Percentiles rank a stretch among this genome's conserved stretches.
Conservation (phyloP, 2,888 invertebrate species). For the Anthrax anthrax region DNA sequence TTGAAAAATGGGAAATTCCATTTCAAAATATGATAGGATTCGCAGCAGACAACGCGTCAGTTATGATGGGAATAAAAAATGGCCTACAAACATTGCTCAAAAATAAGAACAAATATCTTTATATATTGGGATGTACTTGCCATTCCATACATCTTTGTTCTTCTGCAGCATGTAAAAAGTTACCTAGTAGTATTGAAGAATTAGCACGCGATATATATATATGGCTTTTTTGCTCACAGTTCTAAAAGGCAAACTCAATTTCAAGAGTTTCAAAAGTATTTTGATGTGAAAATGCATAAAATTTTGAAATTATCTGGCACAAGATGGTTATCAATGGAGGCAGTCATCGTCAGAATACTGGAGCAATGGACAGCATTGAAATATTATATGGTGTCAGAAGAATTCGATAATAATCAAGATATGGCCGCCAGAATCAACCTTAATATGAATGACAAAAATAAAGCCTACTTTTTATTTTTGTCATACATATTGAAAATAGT, state of each 20-base stretch:
- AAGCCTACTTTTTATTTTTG: neutral
- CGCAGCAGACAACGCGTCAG: too few species aligned
- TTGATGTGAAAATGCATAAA: constrained; percentile 17
- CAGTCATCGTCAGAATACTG: constrained; percentile 10
- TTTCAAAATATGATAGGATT: too few species aligned
- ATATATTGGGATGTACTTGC: constrained; percentile 7
- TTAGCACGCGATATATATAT: constrained; percentile 17
- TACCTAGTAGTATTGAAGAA: constrained; percentile 16
- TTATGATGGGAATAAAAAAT: too few species aligned
- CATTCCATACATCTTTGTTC: constrained; percentile 18
- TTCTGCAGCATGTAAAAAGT: constrained; percentile 16
- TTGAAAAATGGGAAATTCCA: too few species aligned
- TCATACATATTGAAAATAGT: neutral
- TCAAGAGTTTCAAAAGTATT: constrained; percentile 18
- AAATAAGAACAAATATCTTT: too few species aligned
- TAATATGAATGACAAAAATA: neutral
- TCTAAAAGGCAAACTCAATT: constrained; percentile 16
- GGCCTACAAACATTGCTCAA: too few species aligned
- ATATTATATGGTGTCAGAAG: constrained; percentile 6
- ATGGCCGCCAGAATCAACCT: too few species aligned
- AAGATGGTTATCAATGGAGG: constrained; percentile 20
- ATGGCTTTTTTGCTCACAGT: constrained; percentile 18
- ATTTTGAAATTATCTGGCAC: constrained; percentile 18
- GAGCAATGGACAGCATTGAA: constrained; percentile 8
- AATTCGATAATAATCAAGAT: constrained; percentile 1